A percentile compares a stretch with the other conserved stretches of the same genome.
These are phyloP conservation scores for Chromobotia macracanthus DNA, from an alignment of 2,797 vertebrate species.

Conservation along the genomic window DNA sequence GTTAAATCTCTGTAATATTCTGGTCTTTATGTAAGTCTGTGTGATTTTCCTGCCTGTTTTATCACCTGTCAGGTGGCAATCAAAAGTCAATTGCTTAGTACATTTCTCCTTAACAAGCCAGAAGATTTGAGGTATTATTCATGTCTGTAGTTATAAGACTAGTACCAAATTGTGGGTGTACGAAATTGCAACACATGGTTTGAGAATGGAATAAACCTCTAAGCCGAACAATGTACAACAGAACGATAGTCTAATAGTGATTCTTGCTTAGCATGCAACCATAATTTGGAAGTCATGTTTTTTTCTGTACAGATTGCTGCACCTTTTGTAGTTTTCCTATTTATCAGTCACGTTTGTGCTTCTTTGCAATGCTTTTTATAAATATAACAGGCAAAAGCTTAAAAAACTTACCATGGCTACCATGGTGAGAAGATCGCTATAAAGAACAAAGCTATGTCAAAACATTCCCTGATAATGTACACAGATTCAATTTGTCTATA, in stretches of 20 bases:
- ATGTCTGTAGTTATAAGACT: background rate
- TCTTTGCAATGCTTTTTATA: background rate
- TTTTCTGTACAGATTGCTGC: background rate
- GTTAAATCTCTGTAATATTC: background rate
- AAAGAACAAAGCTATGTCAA: background rate
- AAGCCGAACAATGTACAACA: background rate
- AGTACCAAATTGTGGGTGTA: too few relatives aligned
- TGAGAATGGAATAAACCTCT: background rate
- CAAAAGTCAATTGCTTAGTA: background rate
- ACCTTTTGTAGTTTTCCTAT: background rate
- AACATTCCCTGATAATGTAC: background rate
- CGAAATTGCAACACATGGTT: background rate
- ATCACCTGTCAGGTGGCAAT: background rate
- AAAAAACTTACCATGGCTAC: slow-evolving; percentile 49
- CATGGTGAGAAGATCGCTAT: slow-evolving; percentile 50
- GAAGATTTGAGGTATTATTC: background rate
- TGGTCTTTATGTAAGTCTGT: background rate
- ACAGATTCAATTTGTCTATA: background rate
- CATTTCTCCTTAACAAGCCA: background rate
- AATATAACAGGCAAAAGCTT: background rate
- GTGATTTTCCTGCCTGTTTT: background rate
- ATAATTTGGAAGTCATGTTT: background rate
- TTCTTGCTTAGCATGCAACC: background rate
- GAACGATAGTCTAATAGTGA: background rate
- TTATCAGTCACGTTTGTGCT: background rate